Conservation (phyloP, 2,888 invertebrate species). For the Auanema sp. region DNA sequence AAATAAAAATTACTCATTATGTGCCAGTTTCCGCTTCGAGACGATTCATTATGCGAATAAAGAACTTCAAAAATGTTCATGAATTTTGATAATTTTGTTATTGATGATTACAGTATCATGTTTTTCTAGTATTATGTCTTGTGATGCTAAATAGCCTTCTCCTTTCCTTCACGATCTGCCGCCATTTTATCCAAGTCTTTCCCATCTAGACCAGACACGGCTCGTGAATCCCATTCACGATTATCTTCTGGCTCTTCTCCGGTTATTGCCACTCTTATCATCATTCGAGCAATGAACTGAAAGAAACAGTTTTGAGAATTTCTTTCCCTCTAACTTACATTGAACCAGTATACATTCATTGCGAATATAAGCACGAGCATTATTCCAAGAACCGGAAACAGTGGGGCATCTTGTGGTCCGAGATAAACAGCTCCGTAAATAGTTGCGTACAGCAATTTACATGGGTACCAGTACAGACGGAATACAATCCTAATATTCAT, state of each 20-base stretch:
- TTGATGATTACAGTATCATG: too few species aligned
- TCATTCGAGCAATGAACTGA: constrained; percentile 52
- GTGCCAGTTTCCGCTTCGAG: too few species aligned
- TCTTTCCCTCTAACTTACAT: constrained; percentile 31
- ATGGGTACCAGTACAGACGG: constrained; percentile 53
- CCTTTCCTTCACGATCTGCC: too few species aligned
- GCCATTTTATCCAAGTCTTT: constrained; percentile 17
- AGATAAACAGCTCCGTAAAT: constrained; percentile 51
- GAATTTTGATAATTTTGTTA: too few species aligned
- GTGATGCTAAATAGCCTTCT: too few species aligned
- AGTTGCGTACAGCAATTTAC: constrained; percentile 51
- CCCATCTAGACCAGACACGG: constrained; percentile 38
- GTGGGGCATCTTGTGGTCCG: constrained; percentile 47
- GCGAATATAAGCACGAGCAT: constrained; percentile 46
- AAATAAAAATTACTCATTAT: too few species aligned
- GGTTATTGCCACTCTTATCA: constrained; percentile 47
- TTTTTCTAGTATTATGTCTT: too few species aligned
- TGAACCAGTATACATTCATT: constrained; percentile 58
- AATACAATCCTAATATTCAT: constrained; percentile 36
- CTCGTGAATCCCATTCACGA: constrained; percentile 50
- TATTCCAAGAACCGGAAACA: constrained; percentile 45
- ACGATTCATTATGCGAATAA: too few species aligned
- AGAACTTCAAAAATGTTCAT: too few species aligned
- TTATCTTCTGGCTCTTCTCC: constrained; percentile 59
- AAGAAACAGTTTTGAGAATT: constrained; percentile 4